Base-by-base conservation (phyloP, 2,888 invertebrate genomes). In the Pyrgus malvae region DNA sequence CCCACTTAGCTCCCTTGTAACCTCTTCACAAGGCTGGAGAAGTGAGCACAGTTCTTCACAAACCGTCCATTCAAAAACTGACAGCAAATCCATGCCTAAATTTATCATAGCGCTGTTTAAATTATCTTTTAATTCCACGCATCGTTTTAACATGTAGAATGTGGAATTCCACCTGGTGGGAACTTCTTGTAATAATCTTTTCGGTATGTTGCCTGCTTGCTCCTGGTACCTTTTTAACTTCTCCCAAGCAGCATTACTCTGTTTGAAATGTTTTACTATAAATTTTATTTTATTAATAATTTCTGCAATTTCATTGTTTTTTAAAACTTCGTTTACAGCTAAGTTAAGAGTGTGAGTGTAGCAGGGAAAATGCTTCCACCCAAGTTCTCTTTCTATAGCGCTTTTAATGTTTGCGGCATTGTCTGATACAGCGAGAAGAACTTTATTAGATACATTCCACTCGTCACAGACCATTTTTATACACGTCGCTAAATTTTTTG, bases 351-450 rank as follows among this genome's bases (percentile, higher is more conserved):
- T 61, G 38, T 63, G 65, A 27, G 63, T 61, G 40, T 58, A 63
- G 45, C 64, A 64, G 5, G 56, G 56, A 16, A 63, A 63, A 58
- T 65, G 61, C 48, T 58, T 61, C 59, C 59, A 60, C 14, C 54
- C 46, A 16, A 56, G 46, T 37, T 48, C 48, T 9, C 42, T 29
- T 11, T 56, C 49, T 6, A 55, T 42, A n/a, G 60, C 60, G 27
- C 53, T 45, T 46, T 56, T 60, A 8, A 64, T 59, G 48, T 65
- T 64, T n/a, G 58, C 55, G n/a, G 60, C 64, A 54, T 64, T 65
- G 40, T 65, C 64, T 0, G 50, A 50, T 7, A 64, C 62, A 11
- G 48, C 60, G 17, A 60, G 48, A 16, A 55, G 48, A 4, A 62
- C 56, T 58, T 62, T 60, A 4, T 54, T 23, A 8, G 35, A 35